Base-by-base conservation (phyloP, 2,797 vertebrate species). In the Propithecus perrieri region DNA sequence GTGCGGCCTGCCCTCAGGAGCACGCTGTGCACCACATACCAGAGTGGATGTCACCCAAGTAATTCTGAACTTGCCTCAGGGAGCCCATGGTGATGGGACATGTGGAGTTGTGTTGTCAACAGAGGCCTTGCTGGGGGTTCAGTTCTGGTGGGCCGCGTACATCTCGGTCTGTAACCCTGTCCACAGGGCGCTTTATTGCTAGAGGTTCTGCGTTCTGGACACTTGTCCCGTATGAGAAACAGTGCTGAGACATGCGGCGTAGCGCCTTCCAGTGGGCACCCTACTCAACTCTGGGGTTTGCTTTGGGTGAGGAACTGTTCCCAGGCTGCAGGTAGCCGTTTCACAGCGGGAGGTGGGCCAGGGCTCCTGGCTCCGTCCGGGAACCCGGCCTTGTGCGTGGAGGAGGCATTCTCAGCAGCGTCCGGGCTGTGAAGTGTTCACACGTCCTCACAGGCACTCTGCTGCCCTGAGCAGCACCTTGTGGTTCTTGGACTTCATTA, bases 171-270 rank as follows among this genome's bases (percentile, higher is more conserved):
- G 41, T 13, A n/a, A 7, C 3, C 3, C n/a, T 59, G 35, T 59
- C 38, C 7, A 10, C 30, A 12, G 79, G 38, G 33, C 0, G 0
- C 33, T 38, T 59, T 11, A 2, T 30, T 30, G 18, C 6, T 2
- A n/a, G 4, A 12, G 8, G 18, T 3, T 13, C 33, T 26, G 1
- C 8, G 26, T 35, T n/a, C n/a, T 57, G 4, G 9, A 7, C 0
- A 0, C 24, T 38, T 4, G 5, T 46, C 43, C 79, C 15, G 0
- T 2, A 7, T 10, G 38, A 35, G n/a, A 24, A 33, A 26, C 5
- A 7, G n/a, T 20, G 43, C 17, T 9, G 18, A 33, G 28, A 7
- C n/a, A 20, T 4, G 26, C 59, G 69, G 38, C 6, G 22, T 20
- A 13, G 48, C 13, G 24, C 24, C 50, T 67, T 75, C 17, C 7